These are phyloP conservation scores for Oostethus manadensis DNA, from an alignment of 2,113 vertebrate species.

Conservation along the genomic window DNA sequence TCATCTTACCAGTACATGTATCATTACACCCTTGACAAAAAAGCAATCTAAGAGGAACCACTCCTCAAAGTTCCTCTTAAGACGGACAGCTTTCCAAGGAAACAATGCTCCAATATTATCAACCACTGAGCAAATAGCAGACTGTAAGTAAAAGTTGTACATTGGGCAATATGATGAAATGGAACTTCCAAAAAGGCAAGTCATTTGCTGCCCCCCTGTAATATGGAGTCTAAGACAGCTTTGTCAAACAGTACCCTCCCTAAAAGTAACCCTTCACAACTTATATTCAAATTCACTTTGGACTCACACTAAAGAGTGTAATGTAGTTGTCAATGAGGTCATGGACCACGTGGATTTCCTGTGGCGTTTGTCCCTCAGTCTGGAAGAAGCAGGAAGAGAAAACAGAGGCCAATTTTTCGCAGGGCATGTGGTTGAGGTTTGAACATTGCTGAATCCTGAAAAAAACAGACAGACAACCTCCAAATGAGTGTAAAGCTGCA, in stretches of 20 bases:
- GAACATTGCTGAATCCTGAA: slow-evolving; percentile 90
- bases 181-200: too few species aligned
- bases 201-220: too few species aligned
- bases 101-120: slow-evolving; percentile 32
- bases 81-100: slow-evolving; percentile 50
- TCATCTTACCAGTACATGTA: too few species aligned
- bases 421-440: slow-evolving; percentile 86
- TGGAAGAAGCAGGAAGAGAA: slow-evolving; percentile 94
- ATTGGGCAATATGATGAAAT: too few species aligned
- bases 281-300: background rate
- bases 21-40: slow-evolving; percentile 14
- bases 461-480: background rate
- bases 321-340: slow-evolving; percentile 91
- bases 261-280: too few species aligned
- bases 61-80: slow-evolving; percentile 53
- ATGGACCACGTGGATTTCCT: slow-evolving; percentile 83
- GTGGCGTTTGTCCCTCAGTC: slow-evolving; percentile 82
- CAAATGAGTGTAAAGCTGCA: background rate
- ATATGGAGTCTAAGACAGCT: too few species aligned
- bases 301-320: slow-evolving; percentile 87
- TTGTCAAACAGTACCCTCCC: too few species aligned
- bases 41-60: slow-evolving; percentile 33
- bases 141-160: too few species aligned
- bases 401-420: slow-evolving; percentile 78
- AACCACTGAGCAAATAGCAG: too few species aligned